A percentile compares a stretch with the other conserved stretches of the same genome.
phyloP scores from a whole-genome alignment of 2,797 vertebrate species.

The Pantherophis alleghaniensis region DNA sequence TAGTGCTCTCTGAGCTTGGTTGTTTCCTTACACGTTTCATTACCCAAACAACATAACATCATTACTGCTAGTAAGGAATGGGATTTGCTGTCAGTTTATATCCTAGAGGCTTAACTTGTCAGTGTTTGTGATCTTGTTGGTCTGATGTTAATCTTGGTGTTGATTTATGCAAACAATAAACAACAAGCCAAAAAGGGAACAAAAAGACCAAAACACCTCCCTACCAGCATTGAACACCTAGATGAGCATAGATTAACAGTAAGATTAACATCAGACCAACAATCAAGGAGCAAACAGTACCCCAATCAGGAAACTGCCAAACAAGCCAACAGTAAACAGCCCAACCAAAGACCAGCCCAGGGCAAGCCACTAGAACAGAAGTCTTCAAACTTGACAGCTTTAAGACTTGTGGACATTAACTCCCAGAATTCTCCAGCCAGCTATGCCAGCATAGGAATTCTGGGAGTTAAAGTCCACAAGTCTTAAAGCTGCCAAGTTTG shows the following conservation, averaged over 20 bases:
- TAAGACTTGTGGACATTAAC: too few species aligned
- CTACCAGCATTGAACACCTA: not conserved
- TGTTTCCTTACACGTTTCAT: not conserved
- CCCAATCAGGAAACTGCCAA: not conserved
- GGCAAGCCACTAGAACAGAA: not conserved
- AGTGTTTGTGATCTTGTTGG: not conserved
- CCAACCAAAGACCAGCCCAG: not conserved
- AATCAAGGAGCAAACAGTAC: not conserved
- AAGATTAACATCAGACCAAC: not conserved
- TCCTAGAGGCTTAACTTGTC: not conserved
- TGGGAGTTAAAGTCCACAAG: too few species aligned
- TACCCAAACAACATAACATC: not conserved
- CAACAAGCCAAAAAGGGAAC: not conserved
- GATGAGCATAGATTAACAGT: not conserved
- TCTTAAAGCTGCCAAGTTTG: too few species aligned
- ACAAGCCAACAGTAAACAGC: not conserved
- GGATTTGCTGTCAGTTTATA: not conserved
- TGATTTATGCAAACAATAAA: not conserved
- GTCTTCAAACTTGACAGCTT: too few species aligned
- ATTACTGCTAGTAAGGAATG: not conserved
- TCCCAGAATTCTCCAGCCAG: too few species aligned
- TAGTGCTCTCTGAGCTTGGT: not conserved
- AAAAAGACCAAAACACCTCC: not conserved
- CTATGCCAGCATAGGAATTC: too few species aligned
- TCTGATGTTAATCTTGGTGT: not conserved